phyloP scores from a whole-genome alignment of 2,797 vertebrate genomes.

The Sebastes trivittatus region DNA sequence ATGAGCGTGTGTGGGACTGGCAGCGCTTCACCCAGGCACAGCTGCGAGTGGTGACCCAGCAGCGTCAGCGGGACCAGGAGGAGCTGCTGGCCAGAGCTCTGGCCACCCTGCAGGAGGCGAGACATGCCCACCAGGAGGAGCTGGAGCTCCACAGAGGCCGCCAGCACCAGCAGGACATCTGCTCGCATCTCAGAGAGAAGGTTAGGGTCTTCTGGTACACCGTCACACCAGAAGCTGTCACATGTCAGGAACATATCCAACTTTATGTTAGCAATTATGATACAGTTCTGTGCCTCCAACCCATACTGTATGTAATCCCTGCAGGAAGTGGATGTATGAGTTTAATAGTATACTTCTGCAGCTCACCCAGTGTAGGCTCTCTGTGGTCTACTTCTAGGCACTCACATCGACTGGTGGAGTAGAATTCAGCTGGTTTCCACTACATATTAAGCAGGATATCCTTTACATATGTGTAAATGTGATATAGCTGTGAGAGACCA shows the following conservation, averaged over 20 bases:
- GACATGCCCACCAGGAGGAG: constrained; percentile 81
- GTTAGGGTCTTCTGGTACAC: constrained; percentile 69
- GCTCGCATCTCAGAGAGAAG: constrained; percentile 88
- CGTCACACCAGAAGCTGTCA: background rate
- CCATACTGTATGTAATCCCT: background rate
- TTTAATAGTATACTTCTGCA: constrained; percentile 4
- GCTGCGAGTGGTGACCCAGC: constrained; percentile 72
- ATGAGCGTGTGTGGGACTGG: constrained; percentile 83
- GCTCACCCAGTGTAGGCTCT: background rate
- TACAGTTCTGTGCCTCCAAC: background rate
- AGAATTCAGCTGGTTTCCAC: background rate
- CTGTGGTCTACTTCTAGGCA: background rate
- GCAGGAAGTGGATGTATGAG: constrained; percentile 1
- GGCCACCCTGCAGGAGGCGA: constrained; percentile 84
- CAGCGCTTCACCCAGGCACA: constrained; percentile 80
- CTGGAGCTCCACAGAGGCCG: constrained; percentile 77
- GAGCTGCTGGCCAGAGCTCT: constrained; percentile 83
- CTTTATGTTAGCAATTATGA: constrained; percentile 7
- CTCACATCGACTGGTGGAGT: background rate
- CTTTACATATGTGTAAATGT: constrained; percentile 10
- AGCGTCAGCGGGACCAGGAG: constrained; percentile 80
- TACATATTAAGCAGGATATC: background rate
- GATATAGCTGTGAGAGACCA: background rate
- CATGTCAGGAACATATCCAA: background rate
- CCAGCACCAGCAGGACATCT: constrained; percentile 87